Base-by-base conservation (phyloP, 2,888 invertebrate species). In the Eupeodes luniger region DNA sequence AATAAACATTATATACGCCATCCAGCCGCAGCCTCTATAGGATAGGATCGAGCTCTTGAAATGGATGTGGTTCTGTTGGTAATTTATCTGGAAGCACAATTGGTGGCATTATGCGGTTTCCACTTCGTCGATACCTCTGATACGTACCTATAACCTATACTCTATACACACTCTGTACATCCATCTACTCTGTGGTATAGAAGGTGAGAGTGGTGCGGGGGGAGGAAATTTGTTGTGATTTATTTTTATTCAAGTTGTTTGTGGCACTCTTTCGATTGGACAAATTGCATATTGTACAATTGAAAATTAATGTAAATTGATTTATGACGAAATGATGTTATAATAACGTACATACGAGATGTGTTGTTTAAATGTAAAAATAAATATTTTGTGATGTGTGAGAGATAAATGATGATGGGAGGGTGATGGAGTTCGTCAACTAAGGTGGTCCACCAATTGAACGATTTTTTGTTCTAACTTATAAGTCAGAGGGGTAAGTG, bases 281-380 rank as follows among this genome's bases (percentile, higher is more conserved):
- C 87, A 87, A 87, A 87, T 87, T 87, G 83, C 87, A 87, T 87
- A 87, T 84, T 81, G 87, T 74, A 66, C 47, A 59, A 76, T 77
- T 87, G 87, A 55, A 83, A 81, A 80, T 83, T 80, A 83, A 87
- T 83, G 87, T 83, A 77, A 87, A 84, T 87, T 87, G 87, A 87
- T 87, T 87, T 87, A 87, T 80, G 87, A 84, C 76, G 55, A 64
- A 76, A 76, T 76, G 79, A 82, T 86, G 76, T 70, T 59, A 69
- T 72, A 67, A 5, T 34, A 47, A 72, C 61, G 61, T 61, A 49
- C 11, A 5, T 16, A 5, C n/a, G n/a, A n/a, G n/a, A n/a, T 12
- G 16, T 57, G 6, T 19, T 27, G 27, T 11, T 5, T 10, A 27
- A 4, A 5, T 16, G 12, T 66, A 49, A 14, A 49, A 66, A 66